phyloP scores from a whole-genome alignment of 1,140 invertebrate species.

The Hyposmocoma kahamanoa region DNA sequence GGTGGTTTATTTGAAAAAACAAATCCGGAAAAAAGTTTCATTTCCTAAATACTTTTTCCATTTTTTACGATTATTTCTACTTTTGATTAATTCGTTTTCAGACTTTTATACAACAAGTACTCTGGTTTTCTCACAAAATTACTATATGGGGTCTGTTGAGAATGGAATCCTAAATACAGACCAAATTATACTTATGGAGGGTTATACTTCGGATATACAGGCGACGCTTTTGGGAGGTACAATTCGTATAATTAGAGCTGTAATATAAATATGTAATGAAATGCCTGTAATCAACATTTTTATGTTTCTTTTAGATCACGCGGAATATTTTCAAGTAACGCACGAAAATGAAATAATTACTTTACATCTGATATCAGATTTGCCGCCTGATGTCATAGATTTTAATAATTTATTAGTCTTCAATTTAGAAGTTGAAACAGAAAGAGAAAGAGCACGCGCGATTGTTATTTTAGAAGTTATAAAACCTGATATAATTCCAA shows the following conservation, averaged over 20 bases:
- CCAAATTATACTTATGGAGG: neutral
- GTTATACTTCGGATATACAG: constrained; percentile 1
- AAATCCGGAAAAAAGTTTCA: no score
- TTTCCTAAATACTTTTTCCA: no score
- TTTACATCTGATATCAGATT: neutral
- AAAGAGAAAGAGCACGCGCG: neutral
- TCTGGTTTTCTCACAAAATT: neutral
- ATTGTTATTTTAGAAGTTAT: constrained; percentile 7
- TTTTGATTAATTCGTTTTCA: constrained; percentile 1
- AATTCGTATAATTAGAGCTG: neutral
- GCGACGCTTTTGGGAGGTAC: constrained; percentile 7
- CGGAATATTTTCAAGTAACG: constrained; percentile 1
- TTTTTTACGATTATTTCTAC: no score
- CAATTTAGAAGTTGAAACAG: constrained; percentile 3
- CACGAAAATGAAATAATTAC: neutral
- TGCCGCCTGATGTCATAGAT: constrained; percentile 3
- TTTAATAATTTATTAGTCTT: constrained; percentile 2
- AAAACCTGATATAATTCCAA: neutral
- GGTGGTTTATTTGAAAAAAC: no score
- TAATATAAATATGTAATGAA: neutral
- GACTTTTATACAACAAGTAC: neutral
- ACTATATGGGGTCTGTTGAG: constrained; percentile 3
- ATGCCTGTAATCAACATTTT: neutral
- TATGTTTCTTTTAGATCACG: constrained; percentile 9
- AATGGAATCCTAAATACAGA: neutral